A percentile compares a stretch with the other conserved stretches of the same genome.
Evolutionary conservation across 2,797 vertebrate genomes (phyloP).

Genomic region (Gorsachius magnificus): DNA sequence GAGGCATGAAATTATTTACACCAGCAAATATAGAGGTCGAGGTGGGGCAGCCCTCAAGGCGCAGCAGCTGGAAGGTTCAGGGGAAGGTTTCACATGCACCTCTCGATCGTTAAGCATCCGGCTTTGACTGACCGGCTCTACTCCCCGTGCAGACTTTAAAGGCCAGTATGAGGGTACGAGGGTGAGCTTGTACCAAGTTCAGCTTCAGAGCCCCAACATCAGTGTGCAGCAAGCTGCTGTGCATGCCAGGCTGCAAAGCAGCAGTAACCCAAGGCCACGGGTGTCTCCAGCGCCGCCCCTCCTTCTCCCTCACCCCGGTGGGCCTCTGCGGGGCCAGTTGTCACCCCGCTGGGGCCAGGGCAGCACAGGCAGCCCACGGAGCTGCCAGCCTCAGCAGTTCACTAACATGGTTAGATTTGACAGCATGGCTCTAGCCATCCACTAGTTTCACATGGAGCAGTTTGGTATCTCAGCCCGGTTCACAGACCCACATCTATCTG

Average conservation of each 20-base stretch:
- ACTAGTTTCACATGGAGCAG: not conserved
- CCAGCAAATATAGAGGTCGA: not conserved
- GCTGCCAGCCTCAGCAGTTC: not conserved
- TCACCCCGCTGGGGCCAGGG: not conserved
- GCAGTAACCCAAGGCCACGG: not conserved
- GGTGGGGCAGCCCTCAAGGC: not conserved
- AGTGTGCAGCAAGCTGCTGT: not conserved
- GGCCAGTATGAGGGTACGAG: not conserved
- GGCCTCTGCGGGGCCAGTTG: not conserved
- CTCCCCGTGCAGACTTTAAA: not conserved
- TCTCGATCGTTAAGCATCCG: not conserved
- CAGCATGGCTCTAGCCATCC: not conserved
- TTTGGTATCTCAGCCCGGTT: not conserved
- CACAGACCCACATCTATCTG: not conserved
- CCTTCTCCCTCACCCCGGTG: not conserved
- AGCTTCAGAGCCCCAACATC: not conserved
- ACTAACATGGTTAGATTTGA: not conserved
- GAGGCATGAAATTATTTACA: not conserved
- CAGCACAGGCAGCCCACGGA: not conserved
- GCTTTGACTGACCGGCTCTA: not conserved
- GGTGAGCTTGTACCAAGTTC: accelerated
- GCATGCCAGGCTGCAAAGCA: not conserved
- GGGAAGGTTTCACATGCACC: not conserved
- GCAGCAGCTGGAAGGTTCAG: not conserved
- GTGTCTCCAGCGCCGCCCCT: not conserved